Base-by-base conservation (phyloP, 2,113 vertebrate genomes). In the Bos taurus region DNA sequence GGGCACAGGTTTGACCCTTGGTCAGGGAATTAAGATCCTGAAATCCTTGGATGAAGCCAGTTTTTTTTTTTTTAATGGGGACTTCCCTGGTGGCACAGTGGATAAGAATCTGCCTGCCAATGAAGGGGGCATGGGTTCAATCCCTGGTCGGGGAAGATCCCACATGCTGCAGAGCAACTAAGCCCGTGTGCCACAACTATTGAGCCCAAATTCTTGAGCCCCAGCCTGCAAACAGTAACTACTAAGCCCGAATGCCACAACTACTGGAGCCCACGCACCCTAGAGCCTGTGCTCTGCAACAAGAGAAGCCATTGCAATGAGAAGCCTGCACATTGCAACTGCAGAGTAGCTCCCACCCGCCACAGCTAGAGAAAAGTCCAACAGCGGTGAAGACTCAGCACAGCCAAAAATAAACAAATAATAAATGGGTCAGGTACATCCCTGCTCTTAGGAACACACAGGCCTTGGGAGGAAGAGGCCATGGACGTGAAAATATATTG, bases 221-320 rank as follows among this genome's bases (percentile, higher is more conserved):
- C 6, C 12, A 43, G 71, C 23, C 40, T 43, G 40, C 40, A 43
- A 26, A 14, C 40, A 43, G 40, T 14, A 77, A 26, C 12, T 77
- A 15, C 40, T 4, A 43, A 43, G 40, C 71, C 71, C 0, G 0
- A 43, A 43, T 43, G 71, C 71, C 40, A 7, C 71, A 43, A 7
- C 12, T 43, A 1, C 40, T 25, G 71, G 14, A 43, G 12, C 23
- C 23, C 71, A 43, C 0, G 0, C 3, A 2, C 36, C 23, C 71
- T 6, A 14, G 40, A 15, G 71, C 7, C 40, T 14, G 7, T 25
- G 40, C 71, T 14, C 3, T 0, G 1, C 40, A 77, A 7, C 40
- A 43, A 43, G 40, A 43, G 71, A 77, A 14, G 40, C 40, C 40
- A 4, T 3, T 43, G 36, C 23, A 43, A 26, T 40, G 13, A 14